Evolutionary conservation across 2,888 invertebrate genomes (phyloP).

Genomic region (Polymixis lichenea): DNA sequence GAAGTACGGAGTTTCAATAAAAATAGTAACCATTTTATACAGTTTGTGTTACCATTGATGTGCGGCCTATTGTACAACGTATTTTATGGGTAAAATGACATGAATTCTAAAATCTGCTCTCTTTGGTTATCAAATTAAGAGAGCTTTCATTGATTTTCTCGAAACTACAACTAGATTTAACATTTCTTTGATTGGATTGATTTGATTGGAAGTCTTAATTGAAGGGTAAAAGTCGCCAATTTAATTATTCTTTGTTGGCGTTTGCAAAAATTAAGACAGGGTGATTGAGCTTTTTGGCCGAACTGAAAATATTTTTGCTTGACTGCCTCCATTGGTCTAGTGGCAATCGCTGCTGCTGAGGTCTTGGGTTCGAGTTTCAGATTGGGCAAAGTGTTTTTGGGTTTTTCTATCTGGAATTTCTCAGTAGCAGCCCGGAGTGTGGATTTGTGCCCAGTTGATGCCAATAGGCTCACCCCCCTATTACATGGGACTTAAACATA

Average conservation of each 20-base stretch:
- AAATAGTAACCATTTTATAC: too few relatives aligned
- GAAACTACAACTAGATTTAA: neutral
- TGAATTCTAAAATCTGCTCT: neutral
- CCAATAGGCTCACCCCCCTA: too few relatives aligned
- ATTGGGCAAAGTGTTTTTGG: too few relatives aligned
- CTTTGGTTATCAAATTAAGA: slow-evolving; percentile 8
- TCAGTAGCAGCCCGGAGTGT: too few relatives aligned
- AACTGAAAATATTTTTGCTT: neutral
- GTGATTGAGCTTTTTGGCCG: neutral
- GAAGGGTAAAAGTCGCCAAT: slow-evolving; percentile 19
- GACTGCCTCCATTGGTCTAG: too few relatives aligned
- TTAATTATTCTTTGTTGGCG: neutral
- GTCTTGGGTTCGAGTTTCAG: too few relatives aligned
- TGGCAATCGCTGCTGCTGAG: too few relatives aligned
- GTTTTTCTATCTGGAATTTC: too few relatives aligned
- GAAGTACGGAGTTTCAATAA: too few relatives aligned
- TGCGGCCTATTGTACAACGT: neutral
- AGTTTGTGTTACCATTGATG: neutral
- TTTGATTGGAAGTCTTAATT: slow-evolving; percentile 21
- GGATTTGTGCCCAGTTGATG: too few relatives aligned
- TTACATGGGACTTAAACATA: too few relatives aligned
- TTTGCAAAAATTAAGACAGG: neutral
- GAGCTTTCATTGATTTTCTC: neutral
- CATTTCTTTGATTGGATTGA: slow-evolving; percentile 3
- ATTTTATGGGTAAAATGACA: neutral